A percentile compares a stretch with the other conserved stretches of the same genome.
These are phyloP conservation scores for Meda fulgida DNA, from an alignment of 2,797 vertebrate genomes.

Conservation along the genomic window DNA sequence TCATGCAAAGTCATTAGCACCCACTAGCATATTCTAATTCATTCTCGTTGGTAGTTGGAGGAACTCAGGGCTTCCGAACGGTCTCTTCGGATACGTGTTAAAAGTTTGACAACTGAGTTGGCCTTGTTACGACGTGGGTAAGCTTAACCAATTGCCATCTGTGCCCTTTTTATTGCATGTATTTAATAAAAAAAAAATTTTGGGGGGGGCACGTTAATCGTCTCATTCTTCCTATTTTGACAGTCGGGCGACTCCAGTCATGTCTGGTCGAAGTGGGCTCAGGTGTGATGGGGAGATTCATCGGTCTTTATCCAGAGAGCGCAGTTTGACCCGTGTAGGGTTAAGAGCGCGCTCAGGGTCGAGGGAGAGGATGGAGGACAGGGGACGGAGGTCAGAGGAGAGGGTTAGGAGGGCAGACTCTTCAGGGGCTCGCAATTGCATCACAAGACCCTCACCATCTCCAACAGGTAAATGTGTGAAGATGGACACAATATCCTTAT, in stretches of 20 bases:
- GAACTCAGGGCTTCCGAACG: constrained; percentile 85
- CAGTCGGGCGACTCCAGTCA: constrained; percentile 75
- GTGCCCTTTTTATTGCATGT: constrained; percentile 47
- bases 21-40: constrained; percentile 24
- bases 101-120: constrained; percentile 85
- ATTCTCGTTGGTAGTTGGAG: constrained; percentile 76
- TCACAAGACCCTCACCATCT: constrained; percentile 82
- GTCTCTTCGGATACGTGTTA: constrained; percentile 83
- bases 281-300: constrained; percentile 71
- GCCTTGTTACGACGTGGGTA: constrained; percentile 83
- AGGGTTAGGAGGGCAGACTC: constrained; percentile 76
- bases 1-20: not conserved
- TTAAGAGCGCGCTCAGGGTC: constrained; percentile 81
- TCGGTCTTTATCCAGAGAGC: constrained; percentile 78
- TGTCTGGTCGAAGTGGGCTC: constrained; percentile 64
- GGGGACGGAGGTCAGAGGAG: constrained; percentile 68
- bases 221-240: not conserved
- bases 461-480: constrained; percentile 71
- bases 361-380: constrained; percentile 73
- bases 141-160: constrained; percentile 69
- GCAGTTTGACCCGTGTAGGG: constrained; percentile 58
- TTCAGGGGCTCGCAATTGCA: constrained; percentile 69
- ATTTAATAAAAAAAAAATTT: too few species aligned
- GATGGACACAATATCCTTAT: not conserved
- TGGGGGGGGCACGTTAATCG: not conserved